Percentiles rank a stretch among this genome's conserved stretches.
Conservation (phyloP, 2,888 invertebrate genomes). For the Papilio gigon region DNA sequence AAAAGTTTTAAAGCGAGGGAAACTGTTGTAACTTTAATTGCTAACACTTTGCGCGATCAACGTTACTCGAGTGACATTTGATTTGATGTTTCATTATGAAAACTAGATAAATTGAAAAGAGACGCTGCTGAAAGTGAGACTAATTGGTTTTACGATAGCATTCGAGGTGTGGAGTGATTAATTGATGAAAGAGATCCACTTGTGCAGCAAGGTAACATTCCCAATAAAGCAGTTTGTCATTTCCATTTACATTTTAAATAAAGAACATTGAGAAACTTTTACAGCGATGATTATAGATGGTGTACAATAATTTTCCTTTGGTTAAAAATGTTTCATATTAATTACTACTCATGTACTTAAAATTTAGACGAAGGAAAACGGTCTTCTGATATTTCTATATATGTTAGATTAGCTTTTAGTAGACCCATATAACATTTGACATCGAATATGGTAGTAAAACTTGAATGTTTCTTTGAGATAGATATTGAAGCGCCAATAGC, state of each 20-base stretch:
- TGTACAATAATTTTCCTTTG: no score
- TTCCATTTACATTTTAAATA: background rate
- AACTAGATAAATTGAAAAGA: constrained; percentile 13
- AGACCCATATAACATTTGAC: no score
- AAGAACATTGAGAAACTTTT: no score
- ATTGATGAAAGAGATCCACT: background rate
- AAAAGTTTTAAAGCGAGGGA: constrained; percentile 32
- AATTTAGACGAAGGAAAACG: no score
- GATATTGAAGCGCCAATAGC: no score
- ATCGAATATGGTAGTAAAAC: no score
- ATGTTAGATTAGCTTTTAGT: no score
- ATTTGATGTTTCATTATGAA: constrained; percentile 27
- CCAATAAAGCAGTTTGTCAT: background rate
- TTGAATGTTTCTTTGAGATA: no score
- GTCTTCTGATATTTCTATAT: no score
- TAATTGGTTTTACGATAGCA: constrained; percentile 12
- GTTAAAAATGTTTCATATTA: no score
- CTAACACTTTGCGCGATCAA: constrained; percentile 28
- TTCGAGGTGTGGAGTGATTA: background rate
- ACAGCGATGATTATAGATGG: no score
- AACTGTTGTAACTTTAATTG: constrained; percentile 29
- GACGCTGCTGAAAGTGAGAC: background rate
- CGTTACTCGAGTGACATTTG: constrained; percentile 21
- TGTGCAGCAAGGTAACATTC: background rate
- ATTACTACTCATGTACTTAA: no score